Base-by-base conservation (phyloP, 2,797 vertebrate genomes). In the Balearica regulorum region DNA sequence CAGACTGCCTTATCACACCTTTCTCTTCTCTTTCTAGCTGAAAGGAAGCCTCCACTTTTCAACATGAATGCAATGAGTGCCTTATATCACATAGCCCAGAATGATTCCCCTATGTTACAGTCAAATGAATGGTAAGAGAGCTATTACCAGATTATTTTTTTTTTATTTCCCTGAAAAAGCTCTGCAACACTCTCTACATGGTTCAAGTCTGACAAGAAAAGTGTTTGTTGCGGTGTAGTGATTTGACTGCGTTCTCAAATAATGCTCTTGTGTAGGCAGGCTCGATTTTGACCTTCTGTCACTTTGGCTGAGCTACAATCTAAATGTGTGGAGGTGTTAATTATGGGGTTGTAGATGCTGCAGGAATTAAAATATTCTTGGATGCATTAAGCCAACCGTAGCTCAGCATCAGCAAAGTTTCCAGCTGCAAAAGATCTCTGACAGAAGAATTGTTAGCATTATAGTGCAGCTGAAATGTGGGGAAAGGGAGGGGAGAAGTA, bases 31-130 rank as follows among this genome's bases (percentile, higher is more conserved):
- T 96, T 97, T 97, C 62, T 83, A 99, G 99, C 99, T 96, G 99
- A 99, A 97, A 99, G 99, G 96, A 99, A 99, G 97, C 99, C 99
- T 90, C 99, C 99, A 13, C 98, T 99, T 96, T 99, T 99, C 98
- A 99, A 99, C 98, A 99, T 99, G 99, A 99, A 99, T 66, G 99
- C 99, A 95, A 99, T 99, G 99, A 99, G 99, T 99, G 99, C 99
- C 99, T 99, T 99, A 98, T 99, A 99, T 98, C 99, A 99, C 98
- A 99, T 99, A 97, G 99, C 99, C 98, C 99, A 99, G 98, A 99
- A 99, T 25, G 99, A 99, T 97, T 99, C 99, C 93, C 99, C 99
- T 88, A 98, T 98, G 31, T 98, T 99, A 97, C 99, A 99, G 98
- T 99, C 99, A 90, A 98, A 97, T 94, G 99, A 99, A 97, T 99